Base-by-base conservation (phyloP, 2,113 vertebrate genomes). In the Anoura caudifer region DNA sequence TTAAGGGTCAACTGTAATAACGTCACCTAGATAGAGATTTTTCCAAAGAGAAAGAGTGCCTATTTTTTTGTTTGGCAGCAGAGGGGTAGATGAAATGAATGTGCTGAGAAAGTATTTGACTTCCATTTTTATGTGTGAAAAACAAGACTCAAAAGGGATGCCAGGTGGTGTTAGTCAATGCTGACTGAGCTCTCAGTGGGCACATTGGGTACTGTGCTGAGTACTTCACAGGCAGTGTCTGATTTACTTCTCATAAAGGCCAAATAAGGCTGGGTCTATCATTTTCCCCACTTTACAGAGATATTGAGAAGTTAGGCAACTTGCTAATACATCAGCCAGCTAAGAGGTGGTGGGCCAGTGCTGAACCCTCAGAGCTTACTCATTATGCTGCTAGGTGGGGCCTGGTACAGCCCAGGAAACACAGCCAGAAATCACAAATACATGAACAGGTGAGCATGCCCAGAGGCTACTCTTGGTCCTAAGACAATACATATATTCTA, bases 271-370 rank as follows among this genome's bases (percentile, higher is more conserved):
- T 16, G 38, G 19, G 1, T 2, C 31, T 70, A 4, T 36, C 54
- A 26, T 22, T 41, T 36, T 6, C 41, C 15, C 36, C 4, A 5
- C 19, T 28, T 12, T 3, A 14, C 28, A 59, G 75, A 85, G 50
- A 17, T 75, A n/a, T 45, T 0, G 33, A 70, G 82, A 81, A n/a
- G 13, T 8, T 7, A 0, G 13, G n/a, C 70, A 77, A 1, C 77
- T 33, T 76, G 59, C 56, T 24, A 13, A 77, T 8, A 14, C 0
- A 2, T 2, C 16, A 77, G 0, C 1, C 52, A 36, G 22, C 14
- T 17, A 4, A 69, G 81, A 24, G 19, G 10, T 2, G 7, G 6
- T 11, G 70, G 38, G 2, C 0, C 10, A n/a, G 41, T 1, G 45
- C 50, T 7, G 24, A 63, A 10, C 38, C 41, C 43, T 19, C 17